A percentile compares a stretch with the other conserved stretches of the same genome.
Conservation (phyloP, 2,888 invertebrate species). For the Pachydiplax longipennis region DNA sequence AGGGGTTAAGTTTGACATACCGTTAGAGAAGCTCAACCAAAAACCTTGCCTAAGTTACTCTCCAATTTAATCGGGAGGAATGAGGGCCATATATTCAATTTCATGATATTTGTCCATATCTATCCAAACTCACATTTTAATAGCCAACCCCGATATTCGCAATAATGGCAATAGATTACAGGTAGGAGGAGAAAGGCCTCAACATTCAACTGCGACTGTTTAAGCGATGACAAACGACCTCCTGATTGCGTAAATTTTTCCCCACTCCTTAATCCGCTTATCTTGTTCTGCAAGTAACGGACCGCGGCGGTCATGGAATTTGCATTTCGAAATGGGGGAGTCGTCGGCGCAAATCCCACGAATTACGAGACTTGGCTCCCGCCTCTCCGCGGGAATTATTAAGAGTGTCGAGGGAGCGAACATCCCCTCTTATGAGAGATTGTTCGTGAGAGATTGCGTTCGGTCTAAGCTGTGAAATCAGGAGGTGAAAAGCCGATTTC, state of each 20-base stretch:
- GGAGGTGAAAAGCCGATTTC: background rate
- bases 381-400: background rate
- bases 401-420: background rate
- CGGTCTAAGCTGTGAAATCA: background rate
- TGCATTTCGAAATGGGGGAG: background rate
- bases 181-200: background rate
- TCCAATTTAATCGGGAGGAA: too few relatives aligned
- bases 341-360: background rate
- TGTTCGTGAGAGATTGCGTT: background rate
- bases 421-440: background rate
- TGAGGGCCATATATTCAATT: too few relatives aligned
- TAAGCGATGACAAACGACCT: constrained; percentile 15
- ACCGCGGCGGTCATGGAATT: background rate
- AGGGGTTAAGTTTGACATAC: too few relatives aligned
- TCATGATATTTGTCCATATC: too few relatives aligned
- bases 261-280: constrained; percentile 24
- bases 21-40: too few relatives aligned
- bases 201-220: background rate
- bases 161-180: too few relatives aligned
- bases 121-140: too few relatives aligned
- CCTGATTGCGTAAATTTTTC: background rate
- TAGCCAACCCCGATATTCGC: too few relatives aligned
- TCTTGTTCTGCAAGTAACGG: constrained; percentile 7
- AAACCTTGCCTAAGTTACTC: too few relatives aligned
- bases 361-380: constrained; percentile 1